phyloP scores from a whole-genome alignment of 2,797 vertebrate species.

The Tinamus major region DNA sequence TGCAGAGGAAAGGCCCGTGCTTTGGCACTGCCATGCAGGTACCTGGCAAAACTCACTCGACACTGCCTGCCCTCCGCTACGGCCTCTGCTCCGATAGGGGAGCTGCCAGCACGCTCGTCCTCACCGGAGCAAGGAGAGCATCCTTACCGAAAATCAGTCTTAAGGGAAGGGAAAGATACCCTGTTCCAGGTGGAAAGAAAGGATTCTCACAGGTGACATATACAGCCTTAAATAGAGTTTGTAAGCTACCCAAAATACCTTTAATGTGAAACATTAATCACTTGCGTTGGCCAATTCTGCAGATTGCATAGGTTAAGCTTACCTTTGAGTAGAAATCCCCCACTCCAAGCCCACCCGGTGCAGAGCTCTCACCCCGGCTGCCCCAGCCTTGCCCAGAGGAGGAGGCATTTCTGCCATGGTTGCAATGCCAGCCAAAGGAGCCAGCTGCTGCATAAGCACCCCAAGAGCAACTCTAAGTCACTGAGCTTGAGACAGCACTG shows the following conservation, averaged over 20 bases:
- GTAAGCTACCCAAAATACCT: no score
- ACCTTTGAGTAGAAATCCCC: background rate
- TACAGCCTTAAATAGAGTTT: background rate
- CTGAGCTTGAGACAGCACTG: background rate
- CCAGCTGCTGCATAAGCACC: background rate
- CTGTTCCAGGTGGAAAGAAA: background rate
- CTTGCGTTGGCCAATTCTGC: background rate
- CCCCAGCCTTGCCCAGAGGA: background rate
- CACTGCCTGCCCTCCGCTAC: background rate
- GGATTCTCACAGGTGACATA: no score
- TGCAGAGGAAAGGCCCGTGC: conserved; percentile 48
- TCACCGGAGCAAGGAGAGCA: background rate
- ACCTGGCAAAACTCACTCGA: conserved; percentile 72
- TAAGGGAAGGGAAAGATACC: background rate
- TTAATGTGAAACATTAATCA: background rate
- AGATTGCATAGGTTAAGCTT: background rate
- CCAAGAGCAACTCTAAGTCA: background rate
- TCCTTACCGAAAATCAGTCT: background rate
- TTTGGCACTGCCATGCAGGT: conserved; percentile 36
- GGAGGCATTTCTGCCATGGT: rapidly evolving
- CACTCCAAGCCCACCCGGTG: background rate
- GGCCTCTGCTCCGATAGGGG: background rate
- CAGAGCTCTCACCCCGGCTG: background rate
- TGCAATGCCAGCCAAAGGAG: background rate
- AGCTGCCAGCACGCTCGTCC: conserved; percentile 50